phyloP scores from a whole-genome alignment of 1,140 invertebrate species.

The Ctenoplectra terminalis region DNA sequence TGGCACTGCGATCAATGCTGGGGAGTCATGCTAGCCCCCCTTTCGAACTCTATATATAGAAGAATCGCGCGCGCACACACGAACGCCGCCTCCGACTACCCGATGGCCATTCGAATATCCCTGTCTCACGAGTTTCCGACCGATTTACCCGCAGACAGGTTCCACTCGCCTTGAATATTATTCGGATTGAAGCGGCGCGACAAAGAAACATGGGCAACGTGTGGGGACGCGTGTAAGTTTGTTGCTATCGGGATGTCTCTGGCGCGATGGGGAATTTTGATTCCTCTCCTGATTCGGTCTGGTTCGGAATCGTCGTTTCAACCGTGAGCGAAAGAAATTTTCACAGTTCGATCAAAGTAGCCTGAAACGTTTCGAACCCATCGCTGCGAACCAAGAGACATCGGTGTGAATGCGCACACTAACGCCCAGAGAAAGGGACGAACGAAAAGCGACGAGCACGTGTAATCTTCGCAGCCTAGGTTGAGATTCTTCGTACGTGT shows the following conservation, averaged over 20 bases:
- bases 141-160: conserved; percentile 28
- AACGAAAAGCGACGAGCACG: conserved; percentile 22
- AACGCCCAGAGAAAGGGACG: background rate
- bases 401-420: background rate
- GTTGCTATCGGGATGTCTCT: too few species aligned
- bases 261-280: too few species aligned
- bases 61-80: conserved; percentile 44
- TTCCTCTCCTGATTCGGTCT: too few species aligned
- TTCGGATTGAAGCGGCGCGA: background rate
- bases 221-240: background rate
- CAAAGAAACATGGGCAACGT: background rate
- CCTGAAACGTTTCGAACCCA: background rate
- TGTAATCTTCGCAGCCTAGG: conserved; percentile 8
- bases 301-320: too few species aligned
- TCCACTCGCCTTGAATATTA: background rate
- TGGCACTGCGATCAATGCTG: conserved; percentile 81
- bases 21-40: conserved; percentile 77
- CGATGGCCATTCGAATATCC: conserved; percentile 38
- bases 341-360: background rate
- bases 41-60: conserved; percentile 66
- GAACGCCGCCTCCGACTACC: background rate
- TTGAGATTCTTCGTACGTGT: conserved; percentile 3
- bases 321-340: background rate
- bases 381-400: background rate
- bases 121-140: conserved; percentile 38